Evolutionary conservation across 2,888 invertebrate genomes (phyloP).

Genomic region (Heterodera filipjevi): DNA sequence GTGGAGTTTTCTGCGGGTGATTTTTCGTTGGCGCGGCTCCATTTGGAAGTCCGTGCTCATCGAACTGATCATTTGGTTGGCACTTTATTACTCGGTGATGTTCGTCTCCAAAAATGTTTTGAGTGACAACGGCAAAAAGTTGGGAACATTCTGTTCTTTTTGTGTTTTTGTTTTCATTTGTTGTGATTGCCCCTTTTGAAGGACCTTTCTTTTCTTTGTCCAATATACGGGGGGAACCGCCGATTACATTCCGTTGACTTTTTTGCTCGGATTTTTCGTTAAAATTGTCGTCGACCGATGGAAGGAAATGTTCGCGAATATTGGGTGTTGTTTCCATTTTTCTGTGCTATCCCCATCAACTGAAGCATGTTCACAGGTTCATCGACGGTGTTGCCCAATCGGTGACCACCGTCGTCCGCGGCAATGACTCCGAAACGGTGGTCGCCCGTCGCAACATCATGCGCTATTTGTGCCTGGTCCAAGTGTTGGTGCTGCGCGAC

Average conservation of each 20-base stretch:
- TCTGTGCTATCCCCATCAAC: background rate
- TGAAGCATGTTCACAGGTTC: background rate
- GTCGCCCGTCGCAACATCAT: constrained; percentile 52
- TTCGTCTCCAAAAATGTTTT: constrained; percentile 32
- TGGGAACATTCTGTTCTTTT: background rate
- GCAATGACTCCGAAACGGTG: constrained; percentile 52
- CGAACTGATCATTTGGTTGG: constrained; percentile 53
- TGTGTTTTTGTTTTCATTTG: no score
- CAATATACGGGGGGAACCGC: background rate
- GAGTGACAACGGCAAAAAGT: constrained; percentile 15
- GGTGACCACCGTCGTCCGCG: constrained; percentile 52
- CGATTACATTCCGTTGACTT: constrained; percentile 46
- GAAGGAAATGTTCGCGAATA: constrained; percentile 44
- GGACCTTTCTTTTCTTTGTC: constrained; percentile 5
- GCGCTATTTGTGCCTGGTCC: constrained; percentile 56
- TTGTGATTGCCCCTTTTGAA: background rate
- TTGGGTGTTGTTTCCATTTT: constrained; percentile 32
- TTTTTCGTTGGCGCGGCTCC: constrained; percentile 46
- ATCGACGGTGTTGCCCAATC: constrained; percentile 49
- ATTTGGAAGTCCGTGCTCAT: constrained; percentile 54
- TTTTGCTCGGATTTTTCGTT: constrained; percentile 51
- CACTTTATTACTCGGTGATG: constrained; percentile 52
- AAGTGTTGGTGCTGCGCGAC: constrained; percentile 50
- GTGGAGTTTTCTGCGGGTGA: constrained; percentile 30
- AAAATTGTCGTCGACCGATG: constrained; percentile 47